Base-by-base conservation (phyloP, 2,797 vertebrate genomes). In the Pseudomugil tenellus region DNA sequence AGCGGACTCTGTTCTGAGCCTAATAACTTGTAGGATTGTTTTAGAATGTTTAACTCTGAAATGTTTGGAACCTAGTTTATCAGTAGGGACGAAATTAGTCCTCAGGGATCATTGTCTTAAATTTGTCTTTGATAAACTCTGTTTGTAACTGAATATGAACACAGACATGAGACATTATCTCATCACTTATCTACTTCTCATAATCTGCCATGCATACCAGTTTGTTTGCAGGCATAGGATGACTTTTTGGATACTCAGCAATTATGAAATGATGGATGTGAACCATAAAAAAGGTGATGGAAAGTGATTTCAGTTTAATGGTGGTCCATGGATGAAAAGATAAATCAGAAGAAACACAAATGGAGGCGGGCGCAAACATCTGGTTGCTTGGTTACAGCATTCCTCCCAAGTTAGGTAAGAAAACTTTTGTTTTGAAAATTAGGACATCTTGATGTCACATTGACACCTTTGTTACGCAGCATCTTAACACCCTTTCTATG, bases 301-400 rank as follows among this genome's bases (percentile, higher is more conserved):
- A 35, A 48, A 58, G 21, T 51, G 32, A 58, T 58, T 58, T 58
- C 21, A 58, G 13, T 53, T 59, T 41, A 68, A 68, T 58, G n/a
- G 56, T 59, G 32, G 52, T 58, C 49, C 25, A 35, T 32, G 29
- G 31, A 67, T 6, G 31, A 58, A 23, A 32, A 58, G 43, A 67
- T 67, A 58, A 49, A 67, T 58, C 25, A 67, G 19, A 11, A 23
- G 4, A 49, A 32, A 52, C 56, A 23, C 6, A 13, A 51, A 35
- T 2, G n/a, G 14, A 53, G 14, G 26, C 13, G 39, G 3, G 51
- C 8, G 3, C 6, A 58, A 26, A 4, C 34, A 35, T 9, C 26
- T 68, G 56, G 46, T 31, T 52, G 13, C n/a, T 31, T 41, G 25
- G 25, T 52, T 46, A n/a, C 28, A 14, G 16, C 21, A n/a, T n/a